Conservation (phyloP, 1,140 invertebrate genomes). For the Drosophila baimaii region DNA sequence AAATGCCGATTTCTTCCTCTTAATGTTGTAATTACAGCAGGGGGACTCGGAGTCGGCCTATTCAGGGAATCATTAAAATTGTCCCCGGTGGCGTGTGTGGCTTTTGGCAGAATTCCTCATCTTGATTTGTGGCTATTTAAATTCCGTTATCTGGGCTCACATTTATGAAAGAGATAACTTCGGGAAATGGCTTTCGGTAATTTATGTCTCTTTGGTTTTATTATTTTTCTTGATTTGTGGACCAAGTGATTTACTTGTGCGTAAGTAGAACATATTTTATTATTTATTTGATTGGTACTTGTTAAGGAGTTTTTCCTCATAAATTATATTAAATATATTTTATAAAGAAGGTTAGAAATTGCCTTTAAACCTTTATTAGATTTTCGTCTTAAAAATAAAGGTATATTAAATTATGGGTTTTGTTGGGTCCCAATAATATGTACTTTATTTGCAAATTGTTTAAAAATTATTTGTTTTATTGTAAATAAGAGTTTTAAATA, state of each 20-base stretch:
- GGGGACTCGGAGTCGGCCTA: too few species aligned
- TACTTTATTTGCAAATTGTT: too few species aligned
- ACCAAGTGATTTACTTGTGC: neutral
- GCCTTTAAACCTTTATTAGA: too few species aligned
- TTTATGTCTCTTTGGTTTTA: constrained; percentile 18
- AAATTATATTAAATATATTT: neutral
- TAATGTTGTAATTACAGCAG: constrained; percentile 30
- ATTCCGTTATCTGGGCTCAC: neutral
- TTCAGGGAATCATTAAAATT: constrained; percentile 11
- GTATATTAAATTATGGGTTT: too few species aligned
- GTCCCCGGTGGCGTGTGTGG: neutral
- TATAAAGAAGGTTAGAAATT: neutral
- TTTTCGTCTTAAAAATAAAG: too few species aligned
- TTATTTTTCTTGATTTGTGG: constrained; percentile 10
- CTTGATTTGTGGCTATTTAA: constrained; percentile 19
- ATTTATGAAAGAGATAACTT: constrained; percentile 30
- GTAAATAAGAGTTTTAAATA: too few species aligned
- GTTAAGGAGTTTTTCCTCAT: neutral
- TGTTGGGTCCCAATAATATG: too few species aligned
- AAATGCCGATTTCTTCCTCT: constrained; percentile 28
- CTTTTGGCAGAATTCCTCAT: neutral
- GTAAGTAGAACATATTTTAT: neutral
- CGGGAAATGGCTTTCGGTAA: constrained; percentile 1
- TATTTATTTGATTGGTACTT: neutral
- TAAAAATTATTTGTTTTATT: too few species aligned